Evolutionary conservation across 2,797 vertebrate species (phyloP).

Genomic region (Graptemys geographica): DNA sequence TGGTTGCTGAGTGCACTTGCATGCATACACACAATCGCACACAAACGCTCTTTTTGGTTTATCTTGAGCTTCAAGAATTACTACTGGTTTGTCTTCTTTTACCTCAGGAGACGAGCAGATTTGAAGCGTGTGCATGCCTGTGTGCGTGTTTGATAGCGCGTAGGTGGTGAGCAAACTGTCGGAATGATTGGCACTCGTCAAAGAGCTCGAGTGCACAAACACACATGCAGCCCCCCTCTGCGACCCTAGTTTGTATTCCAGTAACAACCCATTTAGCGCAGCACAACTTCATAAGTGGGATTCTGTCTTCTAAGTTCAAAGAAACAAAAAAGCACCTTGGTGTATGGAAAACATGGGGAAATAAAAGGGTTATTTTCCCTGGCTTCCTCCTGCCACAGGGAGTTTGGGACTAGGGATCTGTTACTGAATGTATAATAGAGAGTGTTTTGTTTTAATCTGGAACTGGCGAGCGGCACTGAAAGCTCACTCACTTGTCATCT

Average conservation of each 20-base stretch:
- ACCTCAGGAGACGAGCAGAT: neutral
- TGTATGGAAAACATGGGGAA: neutral
- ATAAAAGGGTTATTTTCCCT: neutral
- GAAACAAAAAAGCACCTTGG: slow-evolving; percentile 37
- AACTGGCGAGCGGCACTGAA: slow-evolving; percentile 21
- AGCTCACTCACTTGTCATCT: slow-evolving; percentile 54
- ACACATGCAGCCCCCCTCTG: rapidly evolving
- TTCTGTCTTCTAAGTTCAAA: slow-evolving; percentile 44
- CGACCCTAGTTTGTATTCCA: slow-evolving; percentile 42
- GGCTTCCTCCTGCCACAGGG: slow-evolving; percentile 37
- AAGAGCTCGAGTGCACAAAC: neutral
- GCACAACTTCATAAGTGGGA: neutral
- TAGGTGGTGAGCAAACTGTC: slow-evolving; percentile 30
- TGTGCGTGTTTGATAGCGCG: neutral
- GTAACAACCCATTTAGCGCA: slow-evolving; percentile 22
- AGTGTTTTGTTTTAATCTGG: slow-evolving; percentile 54
- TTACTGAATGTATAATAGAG: slow-evolving; percentile 52
- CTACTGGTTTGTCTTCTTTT: neutral
- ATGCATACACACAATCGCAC: neutral
- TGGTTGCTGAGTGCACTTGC: neutral
- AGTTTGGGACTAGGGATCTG: slow-evolving; percentile 51
- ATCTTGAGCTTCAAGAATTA: slow-evolving; percentile 30
- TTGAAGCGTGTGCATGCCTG: neutral
- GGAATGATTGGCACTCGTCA: slow-evolving; percentile 41
- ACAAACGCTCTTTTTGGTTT: neutral